These are phyloP conservation scores for Sebastes paucispinis DNA, from an alignment of 2,797 vertebrate species.

Conservation along the genomic window DNA sequence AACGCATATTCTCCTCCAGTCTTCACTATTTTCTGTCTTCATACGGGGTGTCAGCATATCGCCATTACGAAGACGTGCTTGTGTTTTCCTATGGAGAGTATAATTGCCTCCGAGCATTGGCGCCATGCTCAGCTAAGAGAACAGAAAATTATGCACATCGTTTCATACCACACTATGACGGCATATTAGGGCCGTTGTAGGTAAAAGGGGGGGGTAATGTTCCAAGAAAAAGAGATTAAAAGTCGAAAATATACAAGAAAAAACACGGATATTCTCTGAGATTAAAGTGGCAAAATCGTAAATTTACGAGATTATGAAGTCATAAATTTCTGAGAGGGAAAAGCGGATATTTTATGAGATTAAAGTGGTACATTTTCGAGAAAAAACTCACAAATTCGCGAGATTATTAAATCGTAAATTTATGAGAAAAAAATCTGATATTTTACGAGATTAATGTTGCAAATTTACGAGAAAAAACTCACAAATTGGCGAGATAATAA, in stretches of 20 bases:
- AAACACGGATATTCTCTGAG: too few species aligned
- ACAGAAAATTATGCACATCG: neutral
- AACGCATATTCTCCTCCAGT: conserved; percentile 15
- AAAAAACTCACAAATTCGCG: neutral
- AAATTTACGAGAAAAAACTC: too few species aligned
- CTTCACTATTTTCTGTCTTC: conserved; percentile 32
- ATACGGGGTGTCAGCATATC: conserved; percentile 35
- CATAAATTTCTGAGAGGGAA: neutral
- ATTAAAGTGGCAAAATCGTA: too few species aligned
- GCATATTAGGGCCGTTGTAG: neutral
- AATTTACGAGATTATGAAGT: too few species aligned
- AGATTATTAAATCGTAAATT: neutral
- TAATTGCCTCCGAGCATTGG: conserved; percentile 42
- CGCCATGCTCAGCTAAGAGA: conserved; percentile 37
- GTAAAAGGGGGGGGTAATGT: neutral
- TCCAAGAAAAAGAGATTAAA: too few species aligned
- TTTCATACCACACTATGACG: neutral
- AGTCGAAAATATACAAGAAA: too few species aligned
- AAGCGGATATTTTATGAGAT: neutral
- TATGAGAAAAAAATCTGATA: too few species aligned
- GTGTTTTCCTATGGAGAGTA: conserved; percentile 42
- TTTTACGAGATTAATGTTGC: too few species aligned
- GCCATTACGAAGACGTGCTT: conserved; percentile 28
- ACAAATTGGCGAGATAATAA: neutral
- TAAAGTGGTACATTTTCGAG: rapidly evolving